These are phyloP conservation scores for Oegoconia quadripuncta DNA, from an alignment of 2,888 invertebrate species.

Conservation along the genomic window DNA sequence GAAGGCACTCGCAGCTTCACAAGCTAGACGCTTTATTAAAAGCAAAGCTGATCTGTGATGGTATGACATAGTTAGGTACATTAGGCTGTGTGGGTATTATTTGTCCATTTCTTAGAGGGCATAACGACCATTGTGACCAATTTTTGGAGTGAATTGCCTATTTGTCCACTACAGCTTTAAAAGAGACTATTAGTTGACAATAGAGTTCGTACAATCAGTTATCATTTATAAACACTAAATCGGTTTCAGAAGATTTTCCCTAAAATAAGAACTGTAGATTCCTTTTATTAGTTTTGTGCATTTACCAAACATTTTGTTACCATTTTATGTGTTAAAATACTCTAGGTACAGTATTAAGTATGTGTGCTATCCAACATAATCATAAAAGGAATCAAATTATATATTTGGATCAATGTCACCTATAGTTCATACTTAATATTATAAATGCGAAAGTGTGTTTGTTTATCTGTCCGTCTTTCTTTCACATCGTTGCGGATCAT, in stretches of 20 bases:
- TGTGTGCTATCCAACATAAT: too few species aligned
- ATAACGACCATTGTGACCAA: constrained; percentile 37
- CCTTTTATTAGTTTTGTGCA: constrained; percentile 41
- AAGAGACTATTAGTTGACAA: constrained; percentile 15
- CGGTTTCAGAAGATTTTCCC: too few species aligned
- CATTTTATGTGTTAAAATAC: constrained; percentile 31
- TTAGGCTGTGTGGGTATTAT: constrained; percentile 56
- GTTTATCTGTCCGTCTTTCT: too few species aligned
- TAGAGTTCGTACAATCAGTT: not conserved
- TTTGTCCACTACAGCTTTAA: constrained; percentile 43
- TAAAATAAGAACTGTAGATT: constrained; percentile 29
- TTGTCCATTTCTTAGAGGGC: constrained; percentile 36
- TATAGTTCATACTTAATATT: too few species aligned
- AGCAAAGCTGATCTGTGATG: constrained; percentile 76
- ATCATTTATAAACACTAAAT: not conserved
- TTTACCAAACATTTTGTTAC: constrained; percentile 55
- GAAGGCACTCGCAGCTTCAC: constrained; percentile 45
- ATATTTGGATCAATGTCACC: constrained; percentile 5
- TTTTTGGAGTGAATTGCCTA: constrained; percentile 25
- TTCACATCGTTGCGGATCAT: too few species aligned
- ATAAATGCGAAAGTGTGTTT: too few species aligned
- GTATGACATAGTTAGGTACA: constrained; percentile 69
- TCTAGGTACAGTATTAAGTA: constrained; percentile 51
- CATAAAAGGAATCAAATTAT: constrained; percentile 31
- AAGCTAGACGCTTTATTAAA: constrained; percentile 50